Evolutionary conservation across 2,113 vertebrate species (phyloP).

Genomic region (Pachycephala philippinensis): DNA sequence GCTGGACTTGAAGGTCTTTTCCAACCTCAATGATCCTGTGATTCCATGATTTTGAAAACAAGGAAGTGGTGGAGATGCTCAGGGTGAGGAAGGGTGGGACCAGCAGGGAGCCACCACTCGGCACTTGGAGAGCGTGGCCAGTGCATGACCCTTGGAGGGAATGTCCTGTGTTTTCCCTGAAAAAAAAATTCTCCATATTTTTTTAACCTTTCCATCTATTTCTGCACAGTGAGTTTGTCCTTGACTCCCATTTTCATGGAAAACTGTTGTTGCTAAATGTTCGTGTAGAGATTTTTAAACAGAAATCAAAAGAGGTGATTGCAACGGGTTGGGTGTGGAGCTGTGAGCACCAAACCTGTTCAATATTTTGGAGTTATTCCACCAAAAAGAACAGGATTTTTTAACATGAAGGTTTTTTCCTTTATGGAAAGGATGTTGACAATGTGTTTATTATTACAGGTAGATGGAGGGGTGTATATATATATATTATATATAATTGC

Average conservation of each 20-base stretch:
- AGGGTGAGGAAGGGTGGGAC: background rate
- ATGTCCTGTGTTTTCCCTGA: background rate
- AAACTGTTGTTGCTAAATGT: background rate
- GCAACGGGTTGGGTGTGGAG: background rate
- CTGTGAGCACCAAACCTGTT: background rate
- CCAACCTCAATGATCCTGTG: background rate
- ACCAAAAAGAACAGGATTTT: background rate
- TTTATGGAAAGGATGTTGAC: background rate
- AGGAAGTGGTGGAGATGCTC: background rate
- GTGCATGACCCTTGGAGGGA: background rate
- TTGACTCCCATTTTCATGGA: fast-evolving
- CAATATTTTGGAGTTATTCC: background rate
- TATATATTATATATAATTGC: background rate
- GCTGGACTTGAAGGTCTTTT: background rate
- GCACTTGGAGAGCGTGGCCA: too few relatives aligned
- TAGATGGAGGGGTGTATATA: background rate
- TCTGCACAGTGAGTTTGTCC: background rate
- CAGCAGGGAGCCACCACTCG: background rate
- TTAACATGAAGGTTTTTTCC: background rate
- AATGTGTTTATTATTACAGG: background rate
- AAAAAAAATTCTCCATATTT: background rate
- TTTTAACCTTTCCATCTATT: background rate
- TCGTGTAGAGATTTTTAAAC: background rate
- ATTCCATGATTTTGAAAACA: background rate
- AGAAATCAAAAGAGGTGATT: background rate